Evolutionary conservation across 2,888 invertebrate genomes (phyloP).

Genomic region (Agriotes lineatus): DNA sequence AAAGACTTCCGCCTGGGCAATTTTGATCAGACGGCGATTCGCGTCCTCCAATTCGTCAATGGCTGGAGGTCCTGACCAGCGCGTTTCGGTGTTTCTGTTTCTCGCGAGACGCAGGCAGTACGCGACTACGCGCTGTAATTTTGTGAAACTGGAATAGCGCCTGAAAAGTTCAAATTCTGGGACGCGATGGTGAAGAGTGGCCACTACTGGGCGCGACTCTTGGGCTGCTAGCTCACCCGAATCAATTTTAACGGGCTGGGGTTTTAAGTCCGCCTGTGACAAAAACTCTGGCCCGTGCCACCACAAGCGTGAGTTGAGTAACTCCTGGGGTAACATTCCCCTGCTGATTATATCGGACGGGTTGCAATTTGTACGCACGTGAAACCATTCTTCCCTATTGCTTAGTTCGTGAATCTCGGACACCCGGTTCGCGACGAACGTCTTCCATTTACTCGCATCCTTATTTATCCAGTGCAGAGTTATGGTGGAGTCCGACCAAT

Average conservation of each 20-base stretch:
- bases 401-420: no score
- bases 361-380: no score
- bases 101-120: not conserved
- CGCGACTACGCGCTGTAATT: not conserved
- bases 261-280: not conserved
- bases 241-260: not conserved
- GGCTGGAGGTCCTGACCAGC: not conserved
- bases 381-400: no score
- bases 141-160: not conserved
- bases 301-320: slow-evolving; percentile 34
- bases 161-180: no score
- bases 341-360: no score
- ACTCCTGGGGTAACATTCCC: no score
- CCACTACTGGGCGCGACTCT: not conserved
- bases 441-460: no score
- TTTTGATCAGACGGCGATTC: not conserved
- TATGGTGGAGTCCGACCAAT: no score
- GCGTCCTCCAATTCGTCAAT: not conserved
- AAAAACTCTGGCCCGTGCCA: slow-evolving; percentile 41
- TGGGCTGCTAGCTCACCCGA: not conserved
- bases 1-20: not conserved
- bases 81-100: not conserved
- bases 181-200: no score
- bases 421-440: no score
- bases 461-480: no score